phyloP scores from a whole-genome alignment of 2,113 vertebrate genomes.

The Camelus dromedarius region DNA sequence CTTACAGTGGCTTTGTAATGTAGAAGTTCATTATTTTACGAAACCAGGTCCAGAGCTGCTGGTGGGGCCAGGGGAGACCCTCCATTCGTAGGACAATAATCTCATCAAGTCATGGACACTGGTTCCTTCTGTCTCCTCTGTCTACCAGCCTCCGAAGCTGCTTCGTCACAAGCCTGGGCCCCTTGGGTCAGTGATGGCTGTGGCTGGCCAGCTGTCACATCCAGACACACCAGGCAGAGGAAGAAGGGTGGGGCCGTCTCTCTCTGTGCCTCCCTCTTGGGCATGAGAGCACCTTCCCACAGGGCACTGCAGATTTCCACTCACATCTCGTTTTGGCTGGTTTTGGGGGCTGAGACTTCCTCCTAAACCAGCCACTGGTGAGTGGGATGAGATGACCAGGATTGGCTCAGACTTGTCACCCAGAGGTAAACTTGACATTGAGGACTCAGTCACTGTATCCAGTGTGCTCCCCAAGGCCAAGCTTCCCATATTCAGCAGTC shows the following conservation, averaged over 20 bases:
- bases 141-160: background rate
- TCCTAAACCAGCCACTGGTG: background rate
- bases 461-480: background rate
- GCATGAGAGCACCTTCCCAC: background rate
- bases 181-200: background rate
- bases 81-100: accelerated
- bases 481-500: too few species aligned
- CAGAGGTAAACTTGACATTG: accelerated
- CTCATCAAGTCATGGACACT: accelerated
- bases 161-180: background rate
- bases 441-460: background rate
- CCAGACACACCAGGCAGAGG: background rate
- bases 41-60: background rate
- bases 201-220: accelerated
- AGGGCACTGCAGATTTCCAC: background rate
- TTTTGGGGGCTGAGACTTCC: background rate
- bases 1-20: background rate
- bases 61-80: too few species aligned
- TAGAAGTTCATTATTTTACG: background rate
- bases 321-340: accelerated
- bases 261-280: background rate
- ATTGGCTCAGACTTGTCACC: background rate
- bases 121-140: accelerated
- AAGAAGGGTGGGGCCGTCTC: accelerated
- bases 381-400: background rate